Conservation (phyloP, 2,888 invertebrate genomes). For the Drosophila fungiperda region DNA sequence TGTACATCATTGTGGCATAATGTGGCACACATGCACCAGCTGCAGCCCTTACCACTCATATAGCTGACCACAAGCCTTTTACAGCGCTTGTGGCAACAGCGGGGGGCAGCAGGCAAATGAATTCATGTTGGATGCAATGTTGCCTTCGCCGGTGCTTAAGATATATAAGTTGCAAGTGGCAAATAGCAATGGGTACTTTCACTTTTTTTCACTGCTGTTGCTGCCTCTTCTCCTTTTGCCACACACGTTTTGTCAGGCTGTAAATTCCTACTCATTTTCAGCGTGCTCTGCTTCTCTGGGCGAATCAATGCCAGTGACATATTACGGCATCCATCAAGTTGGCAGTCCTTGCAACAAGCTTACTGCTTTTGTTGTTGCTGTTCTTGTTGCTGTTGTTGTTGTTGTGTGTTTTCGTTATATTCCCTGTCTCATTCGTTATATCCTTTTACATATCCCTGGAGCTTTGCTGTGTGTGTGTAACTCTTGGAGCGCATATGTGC, state of each 20-base stretch:
- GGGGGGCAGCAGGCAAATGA: slow-evolving; percentile 21
- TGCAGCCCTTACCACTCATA: neutral
- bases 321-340: slow-evolving; percentile 78
- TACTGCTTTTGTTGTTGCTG: neutral
- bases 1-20: slow-evolving; percentile 1
- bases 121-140: slow-evolving; percentile 24
- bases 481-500: slow-evolving; percentile 50
- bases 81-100: slow-evolving; percentile 10
- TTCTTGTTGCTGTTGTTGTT: slow-evolving; percentile 26
- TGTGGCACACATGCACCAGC: slow-evolving; percentile 6
- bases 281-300: slow-evolving; percentile 23
- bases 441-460: slow-evolving; percentile 75
- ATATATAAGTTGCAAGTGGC: slow-evolving; percentile 17
- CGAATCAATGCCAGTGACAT: slow-evolving; percentile 80
- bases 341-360: slow-evolving; percentile 37
- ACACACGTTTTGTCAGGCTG: slow-evolving; percentile 16
- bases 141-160: slow-evolving; percentile 11
- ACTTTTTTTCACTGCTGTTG: slow-evolving; percentile 24
- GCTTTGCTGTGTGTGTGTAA: slow-evolving; percentile 38
- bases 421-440: slow-evolving; percentile 17
- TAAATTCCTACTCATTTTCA: neutral
- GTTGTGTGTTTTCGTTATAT: slow-evolving; percentile 42
- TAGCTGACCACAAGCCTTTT: neutral
- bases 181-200: slow-evolving; percentile 35
- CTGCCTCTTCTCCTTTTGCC: neutral